These are phyloP conservation scores for Microvelia longipes DNA, from an alignment of 1,140 invertebrate species.

Conservation along the genomic window DNA sequence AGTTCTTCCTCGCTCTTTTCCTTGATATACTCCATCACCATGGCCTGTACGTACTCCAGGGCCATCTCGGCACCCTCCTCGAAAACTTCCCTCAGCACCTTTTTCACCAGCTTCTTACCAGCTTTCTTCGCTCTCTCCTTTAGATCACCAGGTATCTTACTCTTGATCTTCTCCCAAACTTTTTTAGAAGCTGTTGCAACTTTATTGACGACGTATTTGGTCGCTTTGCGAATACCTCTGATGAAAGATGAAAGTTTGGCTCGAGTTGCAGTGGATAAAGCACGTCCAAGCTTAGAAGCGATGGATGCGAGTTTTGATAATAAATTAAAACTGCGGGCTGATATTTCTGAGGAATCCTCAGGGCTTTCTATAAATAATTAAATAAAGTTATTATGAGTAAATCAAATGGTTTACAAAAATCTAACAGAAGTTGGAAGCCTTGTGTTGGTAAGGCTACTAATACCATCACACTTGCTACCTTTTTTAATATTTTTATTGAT, in stretches of 20 bases:
- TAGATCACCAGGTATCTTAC: slow-evolving; percentile 1
- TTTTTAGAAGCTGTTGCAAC: not conserved
- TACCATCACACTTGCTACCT: no score
- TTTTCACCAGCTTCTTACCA: not conserved
- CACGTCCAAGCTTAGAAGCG: not conserved
- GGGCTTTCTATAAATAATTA: no score
- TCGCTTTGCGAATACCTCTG: not conserved
- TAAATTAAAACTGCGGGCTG: no score
- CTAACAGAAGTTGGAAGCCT: no score
- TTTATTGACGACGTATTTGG: not conserved
- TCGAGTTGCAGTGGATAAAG: not conserved
- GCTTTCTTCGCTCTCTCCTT: not conserved
- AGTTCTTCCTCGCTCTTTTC: not conserved
- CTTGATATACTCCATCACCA: not conserved
- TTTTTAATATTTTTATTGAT: no score
- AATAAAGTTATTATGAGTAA: no score
- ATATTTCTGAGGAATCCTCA: no score
- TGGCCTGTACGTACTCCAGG: not conserved
- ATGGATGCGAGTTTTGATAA: no score
- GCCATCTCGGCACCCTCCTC: not conserved
- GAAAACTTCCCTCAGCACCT: not conserved
- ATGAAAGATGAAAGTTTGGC: not conserved
- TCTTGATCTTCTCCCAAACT: not conserved
- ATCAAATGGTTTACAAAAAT: no score
- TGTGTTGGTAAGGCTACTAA: no score